Percentiles rank a stretch among this genome's conserved stretches.
Conservation (phyloP, 2,888 invertebrate genomes). For the Zaprionus lineosus region DNA sequence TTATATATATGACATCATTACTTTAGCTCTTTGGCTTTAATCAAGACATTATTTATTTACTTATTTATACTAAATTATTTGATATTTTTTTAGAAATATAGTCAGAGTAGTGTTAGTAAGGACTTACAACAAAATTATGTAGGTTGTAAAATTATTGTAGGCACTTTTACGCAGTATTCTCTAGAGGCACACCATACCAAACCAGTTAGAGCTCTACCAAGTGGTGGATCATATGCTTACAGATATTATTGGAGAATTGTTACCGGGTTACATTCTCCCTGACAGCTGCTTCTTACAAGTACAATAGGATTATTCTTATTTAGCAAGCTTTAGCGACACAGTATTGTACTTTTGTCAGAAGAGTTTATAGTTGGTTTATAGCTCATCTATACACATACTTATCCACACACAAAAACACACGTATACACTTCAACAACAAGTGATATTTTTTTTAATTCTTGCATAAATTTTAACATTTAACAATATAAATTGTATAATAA, state of each 20-base stretch:
- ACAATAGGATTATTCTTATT: too few relatives aligned
- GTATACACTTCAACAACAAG: conserved; percentile 55
- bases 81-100: conserved; percentile 13
- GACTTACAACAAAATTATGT: conserved; percentile 40
- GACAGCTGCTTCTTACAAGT: too few relatives aligned
- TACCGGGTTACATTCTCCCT: too few relatives aligned
- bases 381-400: conserved; percentile 8
- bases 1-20: conserved; percentile 28
- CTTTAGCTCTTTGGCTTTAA: conserved; percentile 3
- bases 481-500: conserved; percentile 40
- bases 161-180: conserved; percentile 52
- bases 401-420: conserved; percentile 16
- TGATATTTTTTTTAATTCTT: conserved; percentile 69
- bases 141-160: conserved; percentile 55
- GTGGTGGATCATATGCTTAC: too few relatives aligned
- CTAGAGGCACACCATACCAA: conserved; percentile 51
- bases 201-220: conserved; percentile 38
- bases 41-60: conserved; percentile 40
- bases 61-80: conserved; percentile 60
- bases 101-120: conserved; percentile 10
- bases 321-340: conserved; percentile 43
- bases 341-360: conserved; percentile 28
- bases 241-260: too few relatives aligned
- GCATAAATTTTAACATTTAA: conserved; percentile 57
- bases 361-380: conserved; percentile 21